Conservation (phyloP, 2,113 vertebrate genomes). For the Petromus typicus region DNA sequence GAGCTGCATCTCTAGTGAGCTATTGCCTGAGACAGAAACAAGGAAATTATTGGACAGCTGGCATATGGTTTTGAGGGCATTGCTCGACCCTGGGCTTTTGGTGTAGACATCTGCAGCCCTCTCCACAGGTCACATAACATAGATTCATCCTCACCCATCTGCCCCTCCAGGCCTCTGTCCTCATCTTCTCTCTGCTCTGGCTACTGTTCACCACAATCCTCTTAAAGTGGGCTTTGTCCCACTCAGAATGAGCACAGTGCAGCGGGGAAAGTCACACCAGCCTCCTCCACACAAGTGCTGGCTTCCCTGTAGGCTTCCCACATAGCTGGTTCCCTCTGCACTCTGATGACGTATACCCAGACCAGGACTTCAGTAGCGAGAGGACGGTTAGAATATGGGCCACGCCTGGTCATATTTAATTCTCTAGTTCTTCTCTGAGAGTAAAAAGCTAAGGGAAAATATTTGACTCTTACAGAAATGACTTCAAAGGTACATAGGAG, state of each 20-base stretch:
- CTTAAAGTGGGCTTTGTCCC: slow-evolving; percentile 48
- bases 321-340: not conserved
- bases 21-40: slow-evolving; percentile 4
- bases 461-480: slow-evolving; percentile 29
- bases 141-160: not conserved
- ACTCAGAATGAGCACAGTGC: slow-evolving; percentile 36
- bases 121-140: not conserved
- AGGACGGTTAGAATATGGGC: not conserved
- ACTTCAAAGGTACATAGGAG: not conserved
- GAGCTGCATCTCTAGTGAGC: not conserved
- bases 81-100: not conserved
- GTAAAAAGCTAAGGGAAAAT: slow-evolving; percentile 23
- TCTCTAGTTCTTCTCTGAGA: slow-evolving; percentile 44
- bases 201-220: not conserved
- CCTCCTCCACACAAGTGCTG: not conserved
- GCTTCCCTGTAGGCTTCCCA: not conserved
- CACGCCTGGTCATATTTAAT: not conserved
- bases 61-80: not conserved
- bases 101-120: not conserved
- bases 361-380: not conserved
- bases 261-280: not conserved
- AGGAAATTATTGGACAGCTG: not conserved
- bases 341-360: not conserved
- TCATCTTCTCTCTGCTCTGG: not conserved
- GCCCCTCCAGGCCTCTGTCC: slow-evolving; percentile 8